Evolutionary conservation across 2,113 vertebrate genomes (phyloP).

Genomic region (Anhinga anhinga): DNA sequence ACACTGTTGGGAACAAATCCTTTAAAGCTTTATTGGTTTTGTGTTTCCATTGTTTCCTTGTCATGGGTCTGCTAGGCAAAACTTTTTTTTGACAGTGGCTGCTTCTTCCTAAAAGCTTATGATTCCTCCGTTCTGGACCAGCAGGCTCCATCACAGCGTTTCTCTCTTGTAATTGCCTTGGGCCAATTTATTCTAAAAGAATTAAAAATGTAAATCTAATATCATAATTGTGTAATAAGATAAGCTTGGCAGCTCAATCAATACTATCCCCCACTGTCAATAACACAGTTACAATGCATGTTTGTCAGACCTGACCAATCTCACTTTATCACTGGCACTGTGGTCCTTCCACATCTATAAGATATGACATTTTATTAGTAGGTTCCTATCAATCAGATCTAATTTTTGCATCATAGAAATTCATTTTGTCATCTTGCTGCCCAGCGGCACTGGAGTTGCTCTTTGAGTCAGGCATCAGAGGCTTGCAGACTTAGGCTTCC

Average conservation of each 20-base stretch:
- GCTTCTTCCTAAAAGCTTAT: constrained; percentile 71
- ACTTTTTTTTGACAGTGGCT: constrained; percentile 54
- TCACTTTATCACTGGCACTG: constrained; percentile 84
- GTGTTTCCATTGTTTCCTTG: constrained; percentile 40
- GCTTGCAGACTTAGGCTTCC: not conserved
- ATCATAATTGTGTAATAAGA: constrained; percentile 84
- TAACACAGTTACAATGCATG: constrained; percentile 58
- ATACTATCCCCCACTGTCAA: constrained; percentile 77
- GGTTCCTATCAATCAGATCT: constrained; percentile 69
- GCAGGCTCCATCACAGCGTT: constrained; percentile 72
- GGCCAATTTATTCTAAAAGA: constrained; percentile 81
- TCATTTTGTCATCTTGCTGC: constrained; percentile 42
- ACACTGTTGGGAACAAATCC: not conserved
- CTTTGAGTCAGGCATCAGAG: constrained; percentile 18
- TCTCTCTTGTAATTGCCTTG: constrained; percentile 69
- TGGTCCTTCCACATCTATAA: constrained; percentile 65
- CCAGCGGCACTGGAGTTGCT: constrained; percentile 1
- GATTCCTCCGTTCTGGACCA: constrained; percentile 45
- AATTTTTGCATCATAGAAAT: constrained; percentile 64
- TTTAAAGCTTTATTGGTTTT: constrained; percentile 7
- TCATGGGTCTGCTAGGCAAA: constrained; percentile 13
- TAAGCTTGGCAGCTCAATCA: constrained; percentile 82
- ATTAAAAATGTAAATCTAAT: constrained; percentile 95
- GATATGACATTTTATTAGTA: constrained; percentile 74
- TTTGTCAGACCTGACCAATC: constrained; percentile 77